Percentiles rank a stretch among this genome's conserved stretches.
Conservation (phyloP, 2,797 vertebrate species). For the Dicrostonyx torquatus region DNA sequence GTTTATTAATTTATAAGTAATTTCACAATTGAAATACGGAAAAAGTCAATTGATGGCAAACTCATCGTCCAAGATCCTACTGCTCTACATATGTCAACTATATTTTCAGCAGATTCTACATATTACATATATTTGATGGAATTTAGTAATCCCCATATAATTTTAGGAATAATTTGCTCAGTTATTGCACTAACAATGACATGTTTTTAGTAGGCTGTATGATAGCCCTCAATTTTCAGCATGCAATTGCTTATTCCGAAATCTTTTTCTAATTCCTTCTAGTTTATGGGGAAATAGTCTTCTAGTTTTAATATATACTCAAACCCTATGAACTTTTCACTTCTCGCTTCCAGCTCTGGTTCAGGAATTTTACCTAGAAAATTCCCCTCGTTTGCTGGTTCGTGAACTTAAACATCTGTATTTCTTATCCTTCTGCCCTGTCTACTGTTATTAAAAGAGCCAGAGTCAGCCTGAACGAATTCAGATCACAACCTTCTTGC, state of each 20-base stretch:
- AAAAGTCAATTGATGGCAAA: background rate
- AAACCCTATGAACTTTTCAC: background rate
- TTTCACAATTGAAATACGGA: conserved; percentile 3
- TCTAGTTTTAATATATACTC: background rate
- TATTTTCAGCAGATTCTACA: background rate
- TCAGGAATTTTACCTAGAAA: background rate
- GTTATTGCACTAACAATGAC: background rate
- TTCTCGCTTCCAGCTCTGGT: background rate
- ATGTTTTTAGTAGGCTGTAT: background rate
- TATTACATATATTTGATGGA: background rate
- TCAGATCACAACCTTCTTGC: background rate
- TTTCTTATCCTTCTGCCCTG: background rate
- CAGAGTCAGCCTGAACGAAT: background rate
- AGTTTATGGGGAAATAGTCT: background rate
- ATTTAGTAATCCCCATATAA: background rate
- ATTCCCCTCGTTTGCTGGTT: background rate
- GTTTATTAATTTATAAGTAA: background rate
- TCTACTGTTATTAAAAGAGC: background rate
- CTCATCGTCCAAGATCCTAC: background rate
- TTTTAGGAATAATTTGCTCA: conserved; percentile 19
- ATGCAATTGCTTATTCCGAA: background rate
- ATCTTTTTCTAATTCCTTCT: background rate
- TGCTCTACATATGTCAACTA: background rate
- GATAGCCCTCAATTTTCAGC: background rate
- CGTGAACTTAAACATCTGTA: background rate